Percentiles rank a stretch among this genome's conserved stretches.
Evolutionary conservation across 2,113 vertebrate genomes (phyloP).

Genomic region (Pelecanus crispus): DNA sequence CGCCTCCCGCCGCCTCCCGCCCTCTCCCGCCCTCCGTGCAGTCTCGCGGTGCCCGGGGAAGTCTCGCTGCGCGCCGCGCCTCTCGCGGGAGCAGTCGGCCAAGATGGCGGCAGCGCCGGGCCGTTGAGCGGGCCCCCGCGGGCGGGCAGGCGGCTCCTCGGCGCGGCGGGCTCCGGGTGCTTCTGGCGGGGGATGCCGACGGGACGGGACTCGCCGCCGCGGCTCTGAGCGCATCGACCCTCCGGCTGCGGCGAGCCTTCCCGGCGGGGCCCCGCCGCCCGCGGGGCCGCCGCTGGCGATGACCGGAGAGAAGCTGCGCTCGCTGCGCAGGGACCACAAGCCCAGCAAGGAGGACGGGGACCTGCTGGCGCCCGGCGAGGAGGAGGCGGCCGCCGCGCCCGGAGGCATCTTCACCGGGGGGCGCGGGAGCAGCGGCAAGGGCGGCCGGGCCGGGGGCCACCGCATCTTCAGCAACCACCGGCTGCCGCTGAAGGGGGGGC

Average conservation of each 20-base stretch:
- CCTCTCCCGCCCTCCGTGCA: too few species aligned
- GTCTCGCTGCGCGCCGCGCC: neutral
- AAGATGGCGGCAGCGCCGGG: constrained; percentile 34
- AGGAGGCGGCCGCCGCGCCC: constrained; percentile 79
- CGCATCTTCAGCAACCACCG: constrained; percentile 78
- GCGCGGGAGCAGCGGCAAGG: constrained; percentile 72
- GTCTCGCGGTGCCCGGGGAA: neutral
- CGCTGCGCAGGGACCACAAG: constrained; percentile 88
- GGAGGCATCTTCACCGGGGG: constrained; percentile 76
- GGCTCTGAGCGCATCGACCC: constrained; percentile 41
- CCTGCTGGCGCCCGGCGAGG: constrained; percentile 87
- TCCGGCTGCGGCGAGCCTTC: constrained; percentile 60
- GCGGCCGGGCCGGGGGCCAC: constrained; percentile 63
- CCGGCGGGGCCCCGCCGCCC: constrained; percentile 25
- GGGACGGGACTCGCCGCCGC: constrained; percentile 29
- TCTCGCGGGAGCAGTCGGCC: neutral
- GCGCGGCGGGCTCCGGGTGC: neutral
- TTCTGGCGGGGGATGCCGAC: constrained; percentile 38
- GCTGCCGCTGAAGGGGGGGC: constrained; percentile 29
- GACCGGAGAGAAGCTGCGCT: constrained; percentile 97
- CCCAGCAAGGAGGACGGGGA: constrained; percentile 86
- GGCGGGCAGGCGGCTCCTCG: neutral
- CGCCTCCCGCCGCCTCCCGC: too few species aligned
- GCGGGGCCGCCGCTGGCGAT: constrained; percentile 67
- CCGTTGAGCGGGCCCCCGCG: neutral